Evolutionary conservation across 2,888 invertebrate species (phyloP), one percentile per base, ranked within the genome.

Genomic region (Pomacea canaliculata): DNA sequence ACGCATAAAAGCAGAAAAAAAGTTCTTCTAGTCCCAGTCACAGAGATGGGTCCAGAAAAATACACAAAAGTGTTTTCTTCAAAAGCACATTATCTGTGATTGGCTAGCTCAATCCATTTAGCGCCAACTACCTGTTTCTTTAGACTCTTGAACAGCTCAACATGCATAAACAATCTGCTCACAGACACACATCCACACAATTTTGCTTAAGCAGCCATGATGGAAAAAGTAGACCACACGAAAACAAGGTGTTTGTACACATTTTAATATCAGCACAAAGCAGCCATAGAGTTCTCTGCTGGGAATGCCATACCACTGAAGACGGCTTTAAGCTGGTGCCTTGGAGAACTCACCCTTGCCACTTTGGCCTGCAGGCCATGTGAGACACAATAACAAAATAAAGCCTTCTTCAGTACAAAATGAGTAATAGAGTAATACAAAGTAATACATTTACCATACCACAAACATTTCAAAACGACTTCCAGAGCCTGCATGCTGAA

Each of bases 391-490:
- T 67, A 18, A 67, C 18, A 46, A 67, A 46, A 37, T 37, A 56
- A 56, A 56, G 51, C 51, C 16, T 56, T 56, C 51, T 56, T 56
- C 37, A 67, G 48, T 46, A 23, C 18, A 65, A 65, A 27, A 27
- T 65, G 37, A 23, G 23, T 65, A 65, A 65, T 27, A 13, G 37
- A 27, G 23, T 65, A 37, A 65, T 65, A 67, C 48, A 67, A 67
- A 48, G 67, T 67, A 67, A 37, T 46, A 48, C 67, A 67, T 37
- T 7, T 67, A 48, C 67, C 48, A 67, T 48, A 67, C 67, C 23
- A 67, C 27, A 27, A 46, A 67, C 51, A 56, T 56, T 56, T 56
- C 19, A 67, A 67, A 67, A 67, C 23, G 23, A 67, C 65, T 27
- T 65, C 18, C 23, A 67, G 8, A 67, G 27, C 67, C 23, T 67